phyloP scores from a whole-genome alignment of 37 sponge, comb jelly and placozoan genomes.

The Beroe forskalii region DNA sequence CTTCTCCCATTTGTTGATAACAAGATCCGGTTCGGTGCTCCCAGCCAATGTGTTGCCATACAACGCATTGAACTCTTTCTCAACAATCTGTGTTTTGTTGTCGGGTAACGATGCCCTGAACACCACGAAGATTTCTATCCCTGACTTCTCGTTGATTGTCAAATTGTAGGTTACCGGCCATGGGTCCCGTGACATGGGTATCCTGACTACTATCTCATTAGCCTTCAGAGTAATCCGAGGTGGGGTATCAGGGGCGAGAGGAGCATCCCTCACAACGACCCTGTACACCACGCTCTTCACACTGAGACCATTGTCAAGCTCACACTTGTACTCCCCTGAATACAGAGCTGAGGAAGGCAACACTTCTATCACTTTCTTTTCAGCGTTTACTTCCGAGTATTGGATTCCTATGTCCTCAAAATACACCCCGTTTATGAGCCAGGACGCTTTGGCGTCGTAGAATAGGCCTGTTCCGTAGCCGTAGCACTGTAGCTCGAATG shows the following conservation, averaged over 20 bases:
- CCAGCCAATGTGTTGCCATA: background rate
- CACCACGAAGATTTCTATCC: background rate
- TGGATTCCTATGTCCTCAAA: background rate
- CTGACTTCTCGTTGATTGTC: background rate
- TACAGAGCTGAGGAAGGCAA: background rate
- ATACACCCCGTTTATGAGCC: background rate
- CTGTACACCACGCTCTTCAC: background rate
- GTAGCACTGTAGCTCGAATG: constrained; percentile 4
- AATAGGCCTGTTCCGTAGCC: background rate
- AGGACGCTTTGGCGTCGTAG: background rate
- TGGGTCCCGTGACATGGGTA: background rate
- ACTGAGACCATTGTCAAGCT: background rate
- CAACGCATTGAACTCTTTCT: background rate
- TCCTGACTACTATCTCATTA: background rate
- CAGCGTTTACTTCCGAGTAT: background rate
- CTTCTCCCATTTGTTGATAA: background rate
- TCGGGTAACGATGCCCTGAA: background rate
- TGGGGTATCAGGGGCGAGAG: background rate
- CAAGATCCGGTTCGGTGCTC: background rate
- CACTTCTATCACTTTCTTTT: background rate
- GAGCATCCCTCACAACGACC: background rate
- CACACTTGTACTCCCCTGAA: background rate
- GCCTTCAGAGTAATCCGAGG: background rate
- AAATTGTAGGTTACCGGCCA: background rate
- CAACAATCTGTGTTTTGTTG: background rate